These are phyloP conservation scores for Pomatostomus ruficeps DNA, from an alignment of 2,113 vertebrate genomes.

Conservation along the genomic window DNA sequence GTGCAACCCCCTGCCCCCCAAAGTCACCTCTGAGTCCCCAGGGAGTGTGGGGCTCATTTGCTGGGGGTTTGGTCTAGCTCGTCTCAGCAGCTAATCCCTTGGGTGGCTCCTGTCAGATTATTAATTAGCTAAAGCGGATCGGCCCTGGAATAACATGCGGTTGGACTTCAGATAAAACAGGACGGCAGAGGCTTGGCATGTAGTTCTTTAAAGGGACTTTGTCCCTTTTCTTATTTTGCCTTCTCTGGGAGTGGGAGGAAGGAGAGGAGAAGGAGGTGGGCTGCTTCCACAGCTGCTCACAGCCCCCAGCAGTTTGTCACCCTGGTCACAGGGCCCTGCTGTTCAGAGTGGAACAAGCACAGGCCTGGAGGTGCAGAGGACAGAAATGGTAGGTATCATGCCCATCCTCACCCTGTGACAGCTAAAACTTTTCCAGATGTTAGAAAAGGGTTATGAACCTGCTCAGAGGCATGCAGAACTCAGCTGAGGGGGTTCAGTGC, in stretches of 20 bases:
- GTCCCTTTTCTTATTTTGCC: background rate
- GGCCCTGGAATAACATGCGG: slow-evolving; percentile 77
- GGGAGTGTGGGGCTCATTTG: slow-evolving; percentile 74
- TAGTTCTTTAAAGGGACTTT: slow-evolving; percentile 70
- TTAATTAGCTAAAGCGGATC: slow-evolving; percentile 85
- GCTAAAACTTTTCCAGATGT: background rate
- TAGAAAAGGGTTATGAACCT: background rate
- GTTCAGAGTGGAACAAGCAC: background rate
- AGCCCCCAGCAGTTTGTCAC: background rate
- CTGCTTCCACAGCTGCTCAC: background rate
- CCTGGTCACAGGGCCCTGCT: background rate
- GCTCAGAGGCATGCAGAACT: background rate
- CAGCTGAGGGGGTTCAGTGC: background rate
- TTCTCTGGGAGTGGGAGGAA: background rate
- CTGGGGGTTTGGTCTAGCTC: slow-evolving; percentile 75
- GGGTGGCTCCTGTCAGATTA: slow-evolving; percentile 84
- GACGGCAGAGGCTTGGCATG: slow-evolving; percentile 40
- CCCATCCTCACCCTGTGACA: background rate
- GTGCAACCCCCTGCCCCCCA: slow-evolving; percentile 53
- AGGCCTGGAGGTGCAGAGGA: background rate
- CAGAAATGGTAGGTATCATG: background rate
- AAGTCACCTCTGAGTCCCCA: slow-evolving; percentile 74
- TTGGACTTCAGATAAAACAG: slow-evolving; percentile 79
- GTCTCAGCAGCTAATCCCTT: slow-evolving; percentile 77
- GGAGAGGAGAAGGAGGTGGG: background rate